Evolutionary conservation across 1,140 invertebrate species (phyloP).

Genomic region (Bombus fervidus): DNA sequence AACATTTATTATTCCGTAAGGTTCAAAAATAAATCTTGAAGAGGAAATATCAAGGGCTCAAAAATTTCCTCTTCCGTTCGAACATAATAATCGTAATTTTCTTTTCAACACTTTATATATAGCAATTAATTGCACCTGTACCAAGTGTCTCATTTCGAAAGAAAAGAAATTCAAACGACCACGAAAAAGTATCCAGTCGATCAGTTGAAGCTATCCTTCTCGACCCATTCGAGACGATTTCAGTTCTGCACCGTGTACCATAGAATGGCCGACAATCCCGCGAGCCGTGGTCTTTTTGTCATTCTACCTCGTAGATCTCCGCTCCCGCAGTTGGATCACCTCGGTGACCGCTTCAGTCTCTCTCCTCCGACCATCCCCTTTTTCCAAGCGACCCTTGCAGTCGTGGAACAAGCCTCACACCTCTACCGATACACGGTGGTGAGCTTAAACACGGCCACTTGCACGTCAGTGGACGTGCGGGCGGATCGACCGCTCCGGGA

Average conservation of each 20-base stretch:
- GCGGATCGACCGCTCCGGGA: conserved; percentile 64
- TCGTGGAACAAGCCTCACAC: conserved; percentile 41
- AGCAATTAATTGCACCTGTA: conserved; percentile 31
- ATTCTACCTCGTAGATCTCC: conserved; percentile 75
- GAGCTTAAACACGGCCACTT: conserved; percentile 75
- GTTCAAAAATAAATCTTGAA: no score
- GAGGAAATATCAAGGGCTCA: background rate
- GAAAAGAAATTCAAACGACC: conserved; percentile 53
- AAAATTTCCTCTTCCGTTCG: background rate
- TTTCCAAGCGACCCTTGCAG: conserved; percentile 54
- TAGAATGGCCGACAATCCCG: conserved; percentile 30
- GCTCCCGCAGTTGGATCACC: conserved; percentile 65
- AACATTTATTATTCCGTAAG: no score
- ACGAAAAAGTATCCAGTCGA: conserved; percentile 51
- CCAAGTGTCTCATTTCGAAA: conserved; percentile 4
- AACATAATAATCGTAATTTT: conserved; percentile 35
- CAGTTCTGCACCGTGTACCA: conserved; percentile 28
- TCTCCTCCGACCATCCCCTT: conserved; percentile 42
- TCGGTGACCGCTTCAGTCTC: conserved; percentile 71
- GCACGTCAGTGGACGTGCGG: conserved; percentile 28
- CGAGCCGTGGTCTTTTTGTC: conserved; percentile 73
- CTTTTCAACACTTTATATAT: conserved; percentile 29
- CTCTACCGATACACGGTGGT: conserved; percentile 74
- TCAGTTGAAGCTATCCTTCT: conserved; percentile 44
- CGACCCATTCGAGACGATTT: conserved; percentile 66